Evolutionary conservation across 2,888 invertebrate species (phyloP).

Genomic region (Colletes collaris): DNA sequence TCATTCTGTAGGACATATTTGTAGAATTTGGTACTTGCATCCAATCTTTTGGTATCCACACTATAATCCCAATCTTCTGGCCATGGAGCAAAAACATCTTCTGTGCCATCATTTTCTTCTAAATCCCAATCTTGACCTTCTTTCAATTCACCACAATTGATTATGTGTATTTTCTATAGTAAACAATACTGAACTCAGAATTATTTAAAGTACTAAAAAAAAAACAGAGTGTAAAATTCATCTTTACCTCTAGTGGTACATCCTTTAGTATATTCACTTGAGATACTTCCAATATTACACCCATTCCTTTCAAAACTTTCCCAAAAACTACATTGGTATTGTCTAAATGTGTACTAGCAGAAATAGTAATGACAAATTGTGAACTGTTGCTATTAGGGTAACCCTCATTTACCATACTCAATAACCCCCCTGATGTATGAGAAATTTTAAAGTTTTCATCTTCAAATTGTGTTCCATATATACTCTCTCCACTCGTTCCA

Average conservation of each 20-base stretch:
- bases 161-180: slow-evolving; percentile 72
- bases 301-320: slow-evolving; percentile 90
- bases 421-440: slow-evolving; percentile 87
- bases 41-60: slow-evolving; percentile 43
- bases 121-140: slow-evolving; percentile 87
- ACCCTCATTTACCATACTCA: slow-evolving; percentile 93
- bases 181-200: background rate
- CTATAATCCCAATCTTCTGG: slow-evolving; percentile 88
- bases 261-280: slow-evolving; percentile 85
- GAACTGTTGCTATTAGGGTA: slow-evolving; percentile 93
- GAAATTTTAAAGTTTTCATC: slow-evolving; percentile 93
- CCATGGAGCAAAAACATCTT: slow-evolving; percentile 89
- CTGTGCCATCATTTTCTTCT: slow-evolving; percentile 88
- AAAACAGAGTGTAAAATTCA: background rate
- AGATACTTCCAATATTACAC: slow-evolving; percentile 89
- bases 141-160: slow-evolving; percentile 89
- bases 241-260: slow-evolving; percentile 85
- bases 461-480: slow-evolving; percentile 94
- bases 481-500: slow-evolving; percentile 96
- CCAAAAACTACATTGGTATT: slow-evolving; percentile 93
- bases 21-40: slow-evolving; percentile 56
- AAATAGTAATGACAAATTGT: slow-evolving; percentile 96
- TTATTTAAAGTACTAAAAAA: background rate
- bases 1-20: background rate
- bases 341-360: slow-evolving; percentile 90